Evolutionary conservation across 2,888 invertebrate species (phyloP), one percentile per base, ranked within the genome.

Genomic region (Aromia moschata): DNA sequence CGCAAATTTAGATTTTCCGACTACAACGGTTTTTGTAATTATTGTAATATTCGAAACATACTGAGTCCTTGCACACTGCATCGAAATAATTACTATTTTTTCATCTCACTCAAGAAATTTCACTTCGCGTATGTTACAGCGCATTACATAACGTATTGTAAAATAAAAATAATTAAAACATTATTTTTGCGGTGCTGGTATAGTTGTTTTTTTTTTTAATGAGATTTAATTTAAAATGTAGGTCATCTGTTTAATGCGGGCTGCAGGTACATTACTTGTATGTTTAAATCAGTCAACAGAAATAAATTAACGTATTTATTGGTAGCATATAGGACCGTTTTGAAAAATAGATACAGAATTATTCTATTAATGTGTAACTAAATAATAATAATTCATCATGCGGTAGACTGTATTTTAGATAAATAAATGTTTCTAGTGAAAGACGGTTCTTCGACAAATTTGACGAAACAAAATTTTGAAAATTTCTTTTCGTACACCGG

Each of bases 151-250:
- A 47, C 5, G 16, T 37, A 52, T 38, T 52, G 40, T 52, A 52
- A 52, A 52, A 52, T 41, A 52, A 11, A 41, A 16, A 17, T 41
- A 52, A 52, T 52, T 52, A 41, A 30, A 15, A 41, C 16, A 10
- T 5, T 40, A 12, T 14, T 52, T 41, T 52, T 41, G 37, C 38
- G 20, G 18, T 38, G 38, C 37, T 25, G 2, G 49, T 12, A n/a
- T n/a, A 31, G 51, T 16, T 40, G 20, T 40, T 11, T 37, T 51
- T 38, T 52, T 38, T 20, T n/a, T n/a, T n/a, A n/a, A 49, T 37
- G 7, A 12, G 37, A 4, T 38, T 49, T 38, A 17, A 10, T 25
- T 38, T 14, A 12, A 18, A 49, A 49, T 38, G 36, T 25, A 38
- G 49, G 49, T 49, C 49, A 49, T 12, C 17, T 12, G 14, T 47